Base-by-base conservation (phyloP, 35 echinoderm and acorn worm species). In the Strongylocentrotus purpuratus region DNA sequence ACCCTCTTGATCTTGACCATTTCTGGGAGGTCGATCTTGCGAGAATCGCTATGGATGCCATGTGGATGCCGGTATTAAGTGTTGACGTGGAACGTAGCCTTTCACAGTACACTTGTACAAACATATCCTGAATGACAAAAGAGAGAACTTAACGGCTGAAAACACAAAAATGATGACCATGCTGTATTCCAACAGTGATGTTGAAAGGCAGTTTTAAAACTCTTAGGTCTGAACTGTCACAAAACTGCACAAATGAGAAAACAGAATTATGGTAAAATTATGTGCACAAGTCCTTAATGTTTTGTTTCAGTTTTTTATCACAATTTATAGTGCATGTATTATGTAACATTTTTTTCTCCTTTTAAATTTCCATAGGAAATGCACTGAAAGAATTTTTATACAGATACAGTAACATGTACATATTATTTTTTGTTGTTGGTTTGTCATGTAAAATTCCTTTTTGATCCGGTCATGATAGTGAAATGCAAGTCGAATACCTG, bases 21-120 rank as follows among this genome's bases (percentile, higher is more conserved):
- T 97, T 93, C 94, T 97, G 96, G 94, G 47, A 86, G 22, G 85
- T 96, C 2, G n/a, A 46, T 88, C 92, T 97, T 45, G 90, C 96
- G 2, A 88, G 85, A 8, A 96, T 97, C 18, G 95, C 96, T 22
- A 92, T 41, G 60, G 95, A 97, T 58, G 85, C 85, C 46, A 86
- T 97, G 20, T 97, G 95, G 95, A 97, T 97, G 96, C 96, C 95
- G 47, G 95, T 96, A 10, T 85, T 95, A 22, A 96, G 96, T 90
- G 96, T 97, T 7, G 96, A 97, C 33, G 85, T 95, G 8, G 92
- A 97, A 46, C 46, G 95, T 5, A 96, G 95, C 90, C 96, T 97
- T 41, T 96, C 95, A 22, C 96, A 96, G 31, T 97, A 97, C n/a
- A n/a, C n/a, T n/a, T n/a, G n/a, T n/a, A n/a, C 92, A 97, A 97